Evolutionary conservation across 2,113 vertebrate species (phyloP), one percentile per base, ranked within the genome.

Genomic region (Helogale parvula): DNA sequence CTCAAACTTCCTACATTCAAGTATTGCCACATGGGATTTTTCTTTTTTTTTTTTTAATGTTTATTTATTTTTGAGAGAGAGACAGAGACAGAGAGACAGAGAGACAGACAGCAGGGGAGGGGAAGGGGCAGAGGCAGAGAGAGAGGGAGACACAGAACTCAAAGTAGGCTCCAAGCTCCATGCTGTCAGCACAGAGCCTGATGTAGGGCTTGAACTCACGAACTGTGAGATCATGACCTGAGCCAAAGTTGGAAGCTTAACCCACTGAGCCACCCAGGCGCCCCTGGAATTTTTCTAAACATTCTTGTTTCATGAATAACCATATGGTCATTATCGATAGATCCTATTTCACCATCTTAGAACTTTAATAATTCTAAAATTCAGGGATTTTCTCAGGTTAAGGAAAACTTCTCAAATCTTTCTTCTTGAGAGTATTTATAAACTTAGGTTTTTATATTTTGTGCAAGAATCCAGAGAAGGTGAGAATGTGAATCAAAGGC

Each of bases 351-450:
- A 13, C 93, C 35, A 52, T 57, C 14, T 80, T 74, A 80, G 17
- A 85, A 81, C 77, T 93, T 89, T 71, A 88, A 76, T 81, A 25
- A 86, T 29, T 95, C 17, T 33, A 88, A 74, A 95, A 79, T 92
- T 65, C 41, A 92, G 65, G 86, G 47, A 2, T 89, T 82, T 96
- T 71, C 72, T 87, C 33, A 57, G 16, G 21, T 47, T 86, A 83
- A 71, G 79, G 71, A 81, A 94, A 88, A 45, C 4, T 31, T 63
- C 29, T 69, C 17, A 85, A 21, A 15, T 71, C 5, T 93, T 82
- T 5, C 25, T 69, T 81, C 21, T 66, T 82, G 8, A 21, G 63
- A 45, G 21, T 76, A 41, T 83, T 94, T 57, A 66, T 47, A 72
- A 88, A 45, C 12, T 60, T 80, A n/a, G 10, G 69, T 41, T 81